Evolutionary conservation across 2,797 vertebrate species (phyloP).

Genomic region (Peromyscus attwateri): DNA sequence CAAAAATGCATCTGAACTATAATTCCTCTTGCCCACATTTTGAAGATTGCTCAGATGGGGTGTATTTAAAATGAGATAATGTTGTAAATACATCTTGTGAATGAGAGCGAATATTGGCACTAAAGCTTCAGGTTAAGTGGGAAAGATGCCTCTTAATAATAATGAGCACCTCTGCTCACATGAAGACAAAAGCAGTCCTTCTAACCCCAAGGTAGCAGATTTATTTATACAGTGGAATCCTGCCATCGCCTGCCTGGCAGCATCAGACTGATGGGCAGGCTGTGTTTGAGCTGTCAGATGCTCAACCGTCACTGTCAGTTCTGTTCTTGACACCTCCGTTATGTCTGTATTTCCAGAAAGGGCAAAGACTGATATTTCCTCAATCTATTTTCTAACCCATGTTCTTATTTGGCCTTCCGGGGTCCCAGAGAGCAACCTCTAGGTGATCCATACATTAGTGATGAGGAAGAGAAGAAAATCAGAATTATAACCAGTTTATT

Average conservation of each 20-base stretch:
- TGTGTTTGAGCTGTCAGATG: conserved; percentile 58
- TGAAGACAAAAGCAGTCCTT: conserved; percentile 1
- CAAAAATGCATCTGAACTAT: conserved; percentile 7
- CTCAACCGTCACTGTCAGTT: conserved; percentile 43
- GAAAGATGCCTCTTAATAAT: conserved; percentile 8
- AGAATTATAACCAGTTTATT: conserved; percentile 45
- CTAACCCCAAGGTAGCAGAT: not conserved
- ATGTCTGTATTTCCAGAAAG: conserved; percentile 65
- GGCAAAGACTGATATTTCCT: conserved; percentile 4
- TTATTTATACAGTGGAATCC: conserved; percentile 25
- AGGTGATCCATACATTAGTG: not conserved
- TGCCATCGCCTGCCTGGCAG: conserved; percentile 2
- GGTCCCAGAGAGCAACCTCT: conserved; percentile 22
- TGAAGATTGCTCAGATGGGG: not conserved
- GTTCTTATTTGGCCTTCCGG: conserved; percentile 54
- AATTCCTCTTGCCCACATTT: not conserved
- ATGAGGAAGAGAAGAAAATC: not conserved
- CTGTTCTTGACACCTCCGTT: conserved; percentile 47
- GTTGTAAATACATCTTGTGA: not conserved
- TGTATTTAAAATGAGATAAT: conserved; percentile 27
- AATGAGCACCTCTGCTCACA: not conserved
- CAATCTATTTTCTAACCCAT: conserved; percentile 65
- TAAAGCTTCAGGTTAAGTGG: conserved; percentile 17
- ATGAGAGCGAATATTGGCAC: not conserved
- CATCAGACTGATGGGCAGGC: not conserved